Conservation (phyloP, 2,113 vertebrate species). For the Amphiprion percula region DNA sequence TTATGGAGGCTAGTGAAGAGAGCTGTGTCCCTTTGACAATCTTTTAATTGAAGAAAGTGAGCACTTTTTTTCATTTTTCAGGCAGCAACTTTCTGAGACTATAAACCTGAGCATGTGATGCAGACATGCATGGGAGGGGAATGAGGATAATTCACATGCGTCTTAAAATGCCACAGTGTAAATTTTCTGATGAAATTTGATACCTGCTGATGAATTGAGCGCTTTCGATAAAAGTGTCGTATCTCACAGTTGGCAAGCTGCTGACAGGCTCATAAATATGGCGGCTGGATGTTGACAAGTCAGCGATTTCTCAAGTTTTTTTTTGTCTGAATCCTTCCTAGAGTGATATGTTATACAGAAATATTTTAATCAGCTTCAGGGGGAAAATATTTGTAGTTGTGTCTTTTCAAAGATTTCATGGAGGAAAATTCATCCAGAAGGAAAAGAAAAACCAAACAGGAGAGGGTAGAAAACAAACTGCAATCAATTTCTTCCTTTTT, state of each 20-base stretch:
- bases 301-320: conserved; percentile 5
- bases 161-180: conserved; percentile 19
- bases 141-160: conserved; percentile 3
- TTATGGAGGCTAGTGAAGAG: not conserved
- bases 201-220: not conserved
- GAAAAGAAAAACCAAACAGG: too few species aligned
- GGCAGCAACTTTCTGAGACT: not conserved
- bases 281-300: conserved; percentile 23
- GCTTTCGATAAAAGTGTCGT: too few species aligned
- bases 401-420: not conserved
- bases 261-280: conserved; percentile 41
- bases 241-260: conserved; percentile 9
- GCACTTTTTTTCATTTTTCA: not conserved
- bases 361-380: conserved; percentile 9
- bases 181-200: conserved; percentile 14
- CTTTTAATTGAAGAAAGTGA: conserved; percentile 34
- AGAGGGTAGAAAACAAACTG: too few species aligned
- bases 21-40: conserved; percentile 29
- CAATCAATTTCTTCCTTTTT: too few species aligned
- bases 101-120: not conserved
- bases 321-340: conserved; percentile 8
- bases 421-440: too few species aligned
- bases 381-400: conserved; percentile 1
- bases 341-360: conserved; percentile 6
- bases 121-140: not conserved